Evolutionary conservation across 1,140 invertebrate species (phyloP), one percentile per base, ranked within the genome.

Genomic region (Stegodyphus mimosarum): DNA sequence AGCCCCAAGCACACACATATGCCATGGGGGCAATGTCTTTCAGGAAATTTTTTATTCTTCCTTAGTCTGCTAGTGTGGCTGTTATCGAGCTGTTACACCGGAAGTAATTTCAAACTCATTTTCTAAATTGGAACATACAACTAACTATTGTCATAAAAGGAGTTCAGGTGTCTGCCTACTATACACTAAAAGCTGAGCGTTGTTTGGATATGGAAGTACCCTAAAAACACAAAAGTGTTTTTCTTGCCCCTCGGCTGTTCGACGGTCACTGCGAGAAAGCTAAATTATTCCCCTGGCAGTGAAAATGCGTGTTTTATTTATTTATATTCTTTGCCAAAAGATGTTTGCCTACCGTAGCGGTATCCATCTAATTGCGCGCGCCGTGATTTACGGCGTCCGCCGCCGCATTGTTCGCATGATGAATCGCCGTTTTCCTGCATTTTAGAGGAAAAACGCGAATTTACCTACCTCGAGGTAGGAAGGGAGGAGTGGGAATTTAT

Each of bases 351-450:
- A 9, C 55, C 55, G 55, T 60, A 60, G 55, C 55, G 9, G 55
- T 60, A 60, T 60, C 55, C 9, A 5, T 60, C 55, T 60, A 60
- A 60, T 60, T 10, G 55, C 15, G 55, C 9, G 5, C 55, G 18
- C 17, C 33, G 48, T 77, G 75, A 77, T 77, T 77, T 77, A 77
- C 55, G 33, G 33, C 33, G 60, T 49, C 18, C 15, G 74, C 74
- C 55, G 33, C 13, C 6, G 74, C 77, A 79, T 81, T 81, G 69
- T 75, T 18, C 70, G 2, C 7, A 18, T 72, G 78, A 81, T 63
- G 69, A 49, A 81, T 81, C 78, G 70, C n/a, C 78, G 70, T 81
- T 81, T 81, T 81, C 78, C 78, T 81, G 69, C 78, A 72, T 81
- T 81, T 81, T 72, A 69, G 53, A 60, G 78, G 69, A 81, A 79